A percentile compares a stretch with the other conserved stretches of the same genome.
Conservation (phyloP, 2,797 vertebrate genomes). For the Gallirallus australis region DNA sequence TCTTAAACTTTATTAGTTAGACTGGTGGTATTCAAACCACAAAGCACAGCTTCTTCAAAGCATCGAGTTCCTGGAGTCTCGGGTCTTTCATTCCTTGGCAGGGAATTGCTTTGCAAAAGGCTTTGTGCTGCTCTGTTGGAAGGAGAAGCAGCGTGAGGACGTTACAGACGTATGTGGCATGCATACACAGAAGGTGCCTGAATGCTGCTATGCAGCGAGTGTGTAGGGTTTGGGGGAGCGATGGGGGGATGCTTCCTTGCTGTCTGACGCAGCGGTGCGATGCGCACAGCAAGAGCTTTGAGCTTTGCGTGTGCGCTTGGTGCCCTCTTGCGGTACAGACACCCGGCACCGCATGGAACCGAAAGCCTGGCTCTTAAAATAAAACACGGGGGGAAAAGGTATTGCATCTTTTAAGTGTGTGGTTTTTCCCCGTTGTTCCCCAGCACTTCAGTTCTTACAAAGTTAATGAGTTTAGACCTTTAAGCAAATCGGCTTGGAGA, state of each 20-base stretch:
- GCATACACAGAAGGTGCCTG: not conserved
- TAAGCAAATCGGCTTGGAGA: slow-evolving; percentile 2
- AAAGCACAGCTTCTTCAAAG: not conserved
- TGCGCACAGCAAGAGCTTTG: no score
- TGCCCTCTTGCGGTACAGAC: slow-evolving; percentile 66
- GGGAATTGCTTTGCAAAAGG: not conserved
- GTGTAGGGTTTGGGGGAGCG: not conserved
- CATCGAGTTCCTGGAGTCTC: not conserved
- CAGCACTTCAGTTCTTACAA: not conserved
- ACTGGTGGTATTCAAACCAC: not conserved
- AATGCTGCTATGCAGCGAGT: not conserved
- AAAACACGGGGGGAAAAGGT: not conserved
- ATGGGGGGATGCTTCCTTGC: not conserved
- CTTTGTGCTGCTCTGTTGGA: not conserved
- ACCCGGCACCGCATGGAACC: not conserved
- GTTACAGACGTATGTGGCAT: not conserved
- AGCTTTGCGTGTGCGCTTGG: not conserved
- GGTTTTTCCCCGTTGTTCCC: not conserved
- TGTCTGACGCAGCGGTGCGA: not conserved
- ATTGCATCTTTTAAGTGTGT: not conserved
- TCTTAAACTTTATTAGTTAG: not conserved
- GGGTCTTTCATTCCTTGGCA: not conserved
- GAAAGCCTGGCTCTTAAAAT: not conserved
- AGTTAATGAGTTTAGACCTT: not conserved
- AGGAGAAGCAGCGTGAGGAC: not conserved